A percentile compares a stretch with the other conserved stretches of the same genome.
These are phyloP conservation scores for Poicephalus meyeri DNA, from an alignment of 2,113 vertebrate genomes.

Conservation along the genomic window DNA sequence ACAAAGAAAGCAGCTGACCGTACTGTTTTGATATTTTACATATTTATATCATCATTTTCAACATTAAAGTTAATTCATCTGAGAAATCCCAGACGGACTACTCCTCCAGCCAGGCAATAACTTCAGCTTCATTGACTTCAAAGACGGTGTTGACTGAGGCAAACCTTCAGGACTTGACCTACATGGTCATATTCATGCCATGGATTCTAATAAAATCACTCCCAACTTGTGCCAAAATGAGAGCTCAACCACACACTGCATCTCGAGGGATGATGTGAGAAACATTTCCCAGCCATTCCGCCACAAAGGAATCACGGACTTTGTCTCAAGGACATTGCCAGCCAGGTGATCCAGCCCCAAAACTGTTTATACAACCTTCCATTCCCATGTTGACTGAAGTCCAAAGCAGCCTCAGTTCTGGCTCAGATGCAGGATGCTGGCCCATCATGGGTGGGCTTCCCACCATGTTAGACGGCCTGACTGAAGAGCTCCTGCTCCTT, in stretches of 20 bases:
- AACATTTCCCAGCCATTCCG: neutral
- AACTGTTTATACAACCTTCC: neutral
- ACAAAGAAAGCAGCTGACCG: neutral
- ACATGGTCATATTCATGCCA: neutral
- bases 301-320: neutral
- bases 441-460: fast-evolving
- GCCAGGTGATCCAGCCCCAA: neutral
- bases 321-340: neutral
- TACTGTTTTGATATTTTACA: neutral
- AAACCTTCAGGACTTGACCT: slow-evolving; percentile 45
- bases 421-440: neutral
- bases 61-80: slow-evolving; percentile 28
- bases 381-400: neutral
- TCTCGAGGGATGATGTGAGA: neutral
- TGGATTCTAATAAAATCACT: neutral
- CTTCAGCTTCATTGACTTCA: slow-evolving; percentile 32
- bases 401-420: neutral
- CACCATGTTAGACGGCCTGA: neutral
- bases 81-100: slow-evolving; percentile 29
- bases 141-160: slow-evolving; percentile 33
- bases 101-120: slow-evolving; percentile 24
- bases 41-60: slow-evolving; percentile 40
- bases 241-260: neutral
- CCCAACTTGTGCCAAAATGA: neutral
- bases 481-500: neutral